Conservation (phyloP, 2,113 vertebrate species). For the Himantopus leucocephalus region DNA sequence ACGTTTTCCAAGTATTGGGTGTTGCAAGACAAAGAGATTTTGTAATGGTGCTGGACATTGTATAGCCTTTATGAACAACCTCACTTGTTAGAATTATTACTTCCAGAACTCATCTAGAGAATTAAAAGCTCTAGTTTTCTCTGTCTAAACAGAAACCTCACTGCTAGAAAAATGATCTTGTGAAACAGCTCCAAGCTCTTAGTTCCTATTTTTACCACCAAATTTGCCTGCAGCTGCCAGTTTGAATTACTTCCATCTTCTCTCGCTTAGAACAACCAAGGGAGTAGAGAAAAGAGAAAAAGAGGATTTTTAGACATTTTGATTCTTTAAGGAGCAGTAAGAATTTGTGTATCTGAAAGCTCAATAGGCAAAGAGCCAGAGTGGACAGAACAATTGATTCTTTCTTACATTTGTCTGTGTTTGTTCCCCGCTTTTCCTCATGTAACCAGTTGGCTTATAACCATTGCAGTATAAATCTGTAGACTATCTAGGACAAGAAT, state of each 20-base stretch:
- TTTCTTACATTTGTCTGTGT: background rate
- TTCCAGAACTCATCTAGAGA: constrained; percentile 59
- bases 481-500: constrained; percentile 2
- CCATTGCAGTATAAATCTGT: background rate
- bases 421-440: background rate
- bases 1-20: background rate
- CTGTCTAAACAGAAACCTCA: constrained; percentile 67
- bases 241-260: constrained; percentile 76
- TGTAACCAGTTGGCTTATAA: background rate
- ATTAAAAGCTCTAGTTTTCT: constrained; percentile 59
- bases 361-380: background rate
- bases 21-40: constrained; percentile 25
- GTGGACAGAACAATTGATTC: background rate
- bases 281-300: constrained; percentile 2
- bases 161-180: constrained; percentile 64
- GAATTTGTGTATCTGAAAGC: background rate
- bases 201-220: constrained; percentile 77
- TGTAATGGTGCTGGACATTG: background rate
- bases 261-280: constrained; percentile 39
- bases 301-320: background rate
- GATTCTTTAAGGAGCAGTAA: background rate
- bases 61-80: constrained; percentile 25
- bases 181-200: constrained; percentile 69
- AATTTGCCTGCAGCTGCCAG: constrained; percentile 75
- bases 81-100: constrained; percentile 66